Percentiles rank a stretch among this genome's conserved stretches.
Evolutionary conservation across 2,113 vertebrate species (phyloP).

Genomic region (Pitta sordida): DNA sequence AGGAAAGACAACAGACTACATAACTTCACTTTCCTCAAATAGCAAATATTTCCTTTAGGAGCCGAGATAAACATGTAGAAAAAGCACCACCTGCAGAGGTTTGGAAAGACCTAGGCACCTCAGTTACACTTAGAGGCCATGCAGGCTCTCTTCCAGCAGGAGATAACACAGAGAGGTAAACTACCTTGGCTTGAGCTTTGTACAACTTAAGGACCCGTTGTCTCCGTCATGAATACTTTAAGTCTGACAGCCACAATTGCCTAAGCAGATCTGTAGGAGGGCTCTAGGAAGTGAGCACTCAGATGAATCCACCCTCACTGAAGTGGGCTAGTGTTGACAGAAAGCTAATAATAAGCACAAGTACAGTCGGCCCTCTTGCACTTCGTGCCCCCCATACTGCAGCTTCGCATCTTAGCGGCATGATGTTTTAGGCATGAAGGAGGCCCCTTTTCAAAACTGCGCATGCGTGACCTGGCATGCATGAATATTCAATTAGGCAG

Average conservation of each 20-base stretch:
- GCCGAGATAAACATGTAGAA: not conserved
- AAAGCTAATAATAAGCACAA: not conserved
- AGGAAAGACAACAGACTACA: not conserved
- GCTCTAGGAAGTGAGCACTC: not conserved
- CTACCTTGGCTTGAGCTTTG: not conserved
- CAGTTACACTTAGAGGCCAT: not conserved
- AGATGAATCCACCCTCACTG: not conserved
- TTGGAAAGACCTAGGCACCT: not conserved
- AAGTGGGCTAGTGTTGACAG: not conserved
- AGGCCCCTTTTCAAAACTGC: too few species aligned
- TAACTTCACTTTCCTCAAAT: not conserved
- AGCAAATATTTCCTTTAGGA: not conserved
- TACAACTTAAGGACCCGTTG: rapidly evolving
- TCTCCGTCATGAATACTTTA: rapidly evolving
- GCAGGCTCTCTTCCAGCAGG: not conserved
- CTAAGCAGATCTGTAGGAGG: not conserved
- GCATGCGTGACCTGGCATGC: too few species aligned
- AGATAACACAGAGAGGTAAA: not conserved
- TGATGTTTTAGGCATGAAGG: too few species aligned
- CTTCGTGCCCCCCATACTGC: too few species aligned
- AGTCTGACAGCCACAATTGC: not conserved
- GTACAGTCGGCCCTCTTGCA: too few species aligned
- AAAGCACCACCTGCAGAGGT: not conserved
- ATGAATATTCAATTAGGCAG: too few species aligned
- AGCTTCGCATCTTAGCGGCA: too few species aligned